Evolutionary conservation across 2,113 vertebrate genomes (phyloP).

Genomic region (Nothoprocta perdicaria): DNA sequence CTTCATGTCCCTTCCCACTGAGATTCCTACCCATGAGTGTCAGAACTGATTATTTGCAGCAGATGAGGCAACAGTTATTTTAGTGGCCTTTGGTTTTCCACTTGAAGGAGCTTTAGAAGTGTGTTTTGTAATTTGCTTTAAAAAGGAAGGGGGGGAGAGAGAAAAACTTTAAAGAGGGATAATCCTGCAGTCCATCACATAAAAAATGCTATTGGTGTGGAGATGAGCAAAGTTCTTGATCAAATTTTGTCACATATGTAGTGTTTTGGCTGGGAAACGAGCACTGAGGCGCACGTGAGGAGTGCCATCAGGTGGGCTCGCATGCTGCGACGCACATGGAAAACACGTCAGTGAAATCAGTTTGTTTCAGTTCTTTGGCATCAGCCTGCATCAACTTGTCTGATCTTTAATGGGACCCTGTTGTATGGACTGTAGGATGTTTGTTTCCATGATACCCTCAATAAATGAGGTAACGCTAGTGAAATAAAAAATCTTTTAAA

Average conservation of each 20-base stretch:
- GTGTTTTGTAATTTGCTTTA: slow-evolving; percentile 26
- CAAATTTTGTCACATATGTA: slow-evolving; percentile 15
- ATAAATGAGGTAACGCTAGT: neutral
- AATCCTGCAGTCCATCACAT: neutral
- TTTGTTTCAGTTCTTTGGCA: slow-evolving; percentile 20
- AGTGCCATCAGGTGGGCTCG: neutral
- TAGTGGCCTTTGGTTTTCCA: slow-evolving; percentile 49
- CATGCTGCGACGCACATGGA: neutral
- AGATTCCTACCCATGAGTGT: slow-evolving; percentile 24
- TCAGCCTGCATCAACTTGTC: slow-evolving; percentile 9
- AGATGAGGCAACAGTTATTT: slow-evolving; percentile 56
- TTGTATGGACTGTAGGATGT: neutral
- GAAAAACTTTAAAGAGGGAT: no score
- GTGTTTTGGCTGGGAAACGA: neutral
- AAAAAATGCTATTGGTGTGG: neutral
- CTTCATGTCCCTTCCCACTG: slow-evolving; percentile 32
- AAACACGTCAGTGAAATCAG: neutral
- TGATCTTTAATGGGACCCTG: slow-evolving; percentile 3
- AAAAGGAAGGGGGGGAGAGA: neutral
- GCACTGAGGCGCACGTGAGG: neutral
- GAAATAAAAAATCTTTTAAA: neutral
- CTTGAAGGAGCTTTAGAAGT: slow-evolving; percentile 46
- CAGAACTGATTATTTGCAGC: slow-evolving; percentile 60
- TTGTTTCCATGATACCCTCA: neutral
- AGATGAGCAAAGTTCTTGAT: slow-evolving; percentile 32